phyloP scores from a whole-genome alignment of 2,797 vertebrate genomes.

The Coregonus suidteri region DNA sequence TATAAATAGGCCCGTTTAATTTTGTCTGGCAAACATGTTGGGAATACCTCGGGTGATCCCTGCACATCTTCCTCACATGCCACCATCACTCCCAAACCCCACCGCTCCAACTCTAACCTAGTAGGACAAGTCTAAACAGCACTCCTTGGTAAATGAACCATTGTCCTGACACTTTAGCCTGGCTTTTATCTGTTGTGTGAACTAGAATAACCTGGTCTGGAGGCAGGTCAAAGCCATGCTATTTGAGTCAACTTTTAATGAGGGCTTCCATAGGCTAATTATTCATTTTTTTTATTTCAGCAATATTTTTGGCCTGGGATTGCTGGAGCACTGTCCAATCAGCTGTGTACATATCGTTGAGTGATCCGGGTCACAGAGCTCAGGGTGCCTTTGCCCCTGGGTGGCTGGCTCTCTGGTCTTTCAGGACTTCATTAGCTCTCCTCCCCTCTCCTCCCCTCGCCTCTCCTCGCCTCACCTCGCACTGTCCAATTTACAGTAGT shows the following conservation, averaged over 20 bases:
- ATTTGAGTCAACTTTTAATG: conserved; percentile 1
- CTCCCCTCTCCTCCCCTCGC: neutral
- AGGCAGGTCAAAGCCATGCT: neutral
- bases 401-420: neutral
- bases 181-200: neutral
- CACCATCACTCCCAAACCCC: no score
- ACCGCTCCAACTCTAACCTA: no score
- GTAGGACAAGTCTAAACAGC: no score
- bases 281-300: neutral
- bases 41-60: no score
- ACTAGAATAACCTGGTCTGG: neutral
- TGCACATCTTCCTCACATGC: no score
- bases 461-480: no score
- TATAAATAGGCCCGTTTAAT: no score
- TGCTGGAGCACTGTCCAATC: conserved; percentile 8
- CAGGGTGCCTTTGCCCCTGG: neutral
- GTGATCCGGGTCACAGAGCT: neutral
- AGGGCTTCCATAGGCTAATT: conserved; percentile 9
- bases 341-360: neutral
- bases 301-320: neutral
- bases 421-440: neutral
- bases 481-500: no score
- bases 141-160: no score
- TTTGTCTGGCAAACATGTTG: no score
- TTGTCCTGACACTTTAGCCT: neutral